Evolutionary conservation across 2,888 invertebrate species (phyloP), one percentile per base, ranked within the genome.

Genomic region (Apodemia hepburni): DNA sequence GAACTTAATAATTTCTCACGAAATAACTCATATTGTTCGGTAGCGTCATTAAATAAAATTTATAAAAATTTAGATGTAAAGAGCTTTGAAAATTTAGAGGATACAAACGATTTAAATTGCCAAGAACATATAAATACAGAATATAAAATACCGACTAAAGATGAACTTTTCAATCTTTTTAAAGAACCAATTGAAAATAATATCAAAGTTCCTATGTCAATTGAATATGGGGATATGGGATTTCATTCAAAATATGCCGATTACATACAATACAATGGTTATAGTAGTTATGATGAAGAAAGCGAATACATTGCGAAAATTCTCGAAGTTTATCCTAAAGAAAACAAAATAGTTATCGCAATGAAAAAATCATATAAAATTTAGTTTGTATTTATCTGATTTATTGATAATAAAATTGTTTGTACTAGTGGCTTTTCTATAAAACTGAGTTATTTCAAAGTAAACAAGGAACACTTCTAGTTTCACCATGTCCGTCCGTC

Each of bases 11-110:
- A 72, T 7, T 64, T 73, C 9, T 73, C 70, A 38, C 71, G 72
- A 6, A 68, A 75, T 2, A 71, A 72, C 54, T 87, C 87, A 0
- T 63, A 71, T 29, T 73, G 72, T 22, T 85, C 88, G 0, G 77
- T 85, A 0, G 64, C 66, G 0, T 81, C 85, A 0, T 68, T 86
- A 18, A 77, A 73, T 58, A 84, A 82, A 65, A 79, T 77, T 0
- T 89, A 86, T 59, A 85, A 81, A 70, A 80, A 89, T 66, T 69
- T 89, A 42, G 89, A 89, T 57, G 64, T 65, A 6, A 79, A 80
- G 61, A 87, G 86, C 68, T 79, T 77, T 65, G 78, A 78, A 66
- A 76, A 74, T 66, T 45, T 68, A 1, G n/a, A 45, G 2, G 33
- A 58, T 4, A 33, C 45, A 58, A 22, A n/a, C 54, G 65, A 67